Percentiles rank a stretch among this genome's conserved stretches.
phyloP scores from a whole-genome alignment of 2,888 invertebrate species.

The Pammene fasciana region DNA sequence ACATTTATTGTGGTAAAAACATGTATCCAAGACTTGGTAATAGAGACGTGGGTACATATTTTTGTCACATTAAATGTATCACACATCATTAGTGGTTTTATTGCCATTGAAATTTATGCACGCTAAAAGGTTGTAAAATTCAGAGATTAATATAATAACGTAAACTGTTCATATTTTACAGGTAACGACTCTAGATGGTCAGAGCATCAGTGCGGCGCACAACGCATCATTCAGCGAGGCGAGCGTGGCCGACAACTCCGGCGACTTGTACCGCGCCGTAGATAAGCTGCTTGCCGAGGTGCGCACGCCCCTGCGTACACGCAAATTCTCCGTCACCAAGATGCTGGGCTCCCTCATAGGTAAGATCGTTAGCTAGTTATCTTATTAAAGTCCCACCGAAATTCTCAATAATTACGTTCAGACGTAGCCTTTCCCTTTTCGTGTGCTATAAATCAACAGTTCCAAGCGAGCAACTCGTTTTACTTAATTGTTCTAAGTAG shows the following conservation, averaged over 20 bases:
- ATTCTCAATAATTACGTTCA: too few species aligned
- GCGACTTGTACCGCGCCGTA: slow-evolving; percentile 88
- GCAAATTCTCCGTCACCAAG: slow-evolving; percentile 90
- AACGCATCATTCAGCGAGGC: slow-evolving; percentile 90
- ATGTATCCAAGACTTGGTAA: too few species aligned
- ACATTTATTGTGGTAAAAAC: background rate
- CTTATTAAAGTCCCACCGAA: too few species aligned
- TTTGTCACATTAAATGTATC: too few species aligned
- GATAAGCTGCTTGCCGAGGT: slow-evolving; percentile 87
- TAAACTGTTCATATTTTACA: slow-evolving; percentile 59
- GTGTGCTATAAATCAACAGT: too few species aligned
- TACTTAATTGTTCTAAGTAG: too few species aligned
- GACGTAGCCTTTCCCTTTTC: too few species aligned
- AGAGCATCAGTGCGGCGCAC: slow-evolving; percentile 85
- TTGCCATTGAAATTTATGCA: too few species aligned
- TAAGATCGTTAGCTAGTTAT: slow-evolving; percentile 45
- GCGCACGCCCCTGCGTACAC: slow-evolving; percentile 84
- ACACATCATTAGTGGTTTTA: too few species aligned
- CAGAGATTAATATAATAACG: background rate
- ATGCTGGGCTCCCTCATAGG: slow-evolving; percentile 91
- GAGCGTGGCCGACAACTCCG: slow-evolving; percentile 91
- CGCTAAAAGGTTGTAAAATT: too few species aligned
- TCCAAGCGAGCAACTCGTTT: too few species aligned
- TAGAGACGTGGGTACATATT: too few species aligned
- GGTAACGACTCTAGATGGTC: slow-evolving; percentile 89